Base-by-base conservation (phyloP, 2,113 vertebrate species). In the Hylia prasina region DNA sequence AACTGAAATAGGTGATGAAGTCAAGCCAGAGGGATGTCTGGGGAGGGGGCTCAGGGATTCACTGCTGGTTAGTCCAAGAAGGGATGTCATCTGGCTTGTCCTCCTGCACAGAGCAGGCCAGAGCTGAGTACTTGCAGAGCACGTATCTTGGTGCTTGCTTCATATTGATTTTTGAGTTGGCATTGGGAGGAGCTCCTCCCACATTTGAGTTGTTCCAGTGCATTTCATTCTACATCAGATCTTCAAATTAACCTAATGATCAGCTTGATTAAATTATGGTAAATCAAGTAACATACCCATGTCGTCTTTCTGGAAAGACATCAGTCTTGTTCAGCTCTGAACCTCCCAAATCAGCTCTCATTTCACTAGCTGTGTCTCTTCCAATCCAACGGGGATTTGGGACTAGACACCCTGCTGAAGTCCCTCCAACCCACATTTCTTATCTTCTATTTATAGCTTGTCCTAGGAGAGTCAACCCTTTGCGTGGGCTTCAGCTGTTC, bases 231-330 rank as follows among this genome's bases (percentile, higher is more conserved):
- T n/a, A 45, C 56, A 71, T 51, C 89, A 87, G 56, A 94, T 91
- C 81, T 79, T 91, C 73, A 45, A 94, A 91, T 94, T 87, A 94
- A 89, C 83, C 87, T 75, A 96, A 95, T 37, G 89, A 97, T 94
- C 93, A 95, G 69, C 87, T 92, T 95, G 77, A 79, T 95, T 76
- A 94, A 69, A 94, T 89, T 87, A 90, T 9, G 84, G 61, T 79
- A 95, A 94, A 96, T 94, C 84, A 92, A 91, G 80, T 60, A 76
- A 93, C 40, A 72, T 82, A 84, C 80, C 63, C 44, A 2, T 82
- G 89, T 87, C 94, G 94, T 73, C 89, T 89, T 76, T 65, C 87
- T 97, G 95, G 95, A 95, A 89, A 87, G 57, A 68, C 56, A 81
- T 92, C 82, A 69, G 63, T 83, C 88, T 82, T 61, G 42, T 53